Conservation (phyloP, 2,888 invertebrate genomes). For the Lucinisca nassula region DNA sequence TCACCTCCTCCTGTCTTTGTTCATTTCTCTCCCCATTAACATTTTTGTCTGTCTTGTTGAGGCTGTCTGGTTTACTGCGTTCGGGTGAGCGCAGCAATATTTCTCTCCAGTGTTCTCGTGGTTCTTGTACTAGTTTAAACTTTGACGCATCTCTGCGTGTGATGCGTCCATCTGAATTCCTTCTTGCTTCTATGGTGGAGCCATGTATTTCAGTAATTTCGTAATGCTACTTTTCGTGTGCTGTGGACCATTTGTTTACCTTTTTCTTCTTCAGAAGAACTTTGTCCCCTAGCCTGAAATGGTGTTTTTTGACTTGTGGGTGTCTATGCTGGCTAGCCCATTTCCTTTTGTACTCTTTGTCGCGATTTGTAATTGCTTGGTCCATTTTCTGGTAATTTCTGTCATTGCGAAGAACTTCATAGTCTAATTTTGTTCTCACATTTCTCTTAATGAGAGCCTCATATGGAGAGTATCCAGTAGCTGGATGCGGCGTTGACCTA, state of each 20-base stretch:
- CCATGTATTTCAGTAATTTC: slow-evolving; percentile 25
- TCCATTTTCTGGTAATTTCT: slow-evolving; percentile 2
- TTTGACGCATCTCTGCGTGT: slow-evolving; percentile 1
- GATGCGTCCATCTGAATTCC: slow-evolving; percentile 28
- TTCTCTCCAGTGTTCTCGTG: not conserved
- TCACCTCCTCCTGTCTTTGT: not conserved
- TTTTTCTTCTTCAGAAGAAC: slow-evolving; percentile 32
- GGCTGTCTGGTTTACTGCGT: not conserved
- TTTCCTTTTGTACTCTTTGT: slow-evolving; percentile 9
- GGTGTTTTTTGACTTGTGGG: not conserved
- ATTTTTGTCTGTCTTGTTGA: not conserved
- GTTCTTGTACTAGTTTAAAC: not conserved
- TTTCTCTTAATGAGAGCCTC: slow-evolving; percentile 24
- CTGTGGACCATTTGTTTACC: slow-evolving; percentile 29
- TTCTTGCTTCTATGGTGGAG: slow-evolving; percentile 36
- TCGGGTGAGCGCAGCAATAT: not conserved
- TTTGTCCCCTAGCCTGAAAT: slow-evolving; percentile 38
- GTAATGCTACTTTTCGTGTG: slow-evolving; percentile 48
- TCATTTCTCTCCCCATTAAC: not conserved
- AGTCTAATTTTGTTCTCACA: slow-evolving; percentile 43
- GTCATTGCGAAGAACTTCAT: not conserved
- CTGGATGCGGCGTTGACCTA: too few species aligned
- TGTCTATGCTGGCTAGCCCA: not conserved
- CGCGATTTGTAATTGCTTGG: not conserved
- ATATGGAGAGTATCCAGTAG: slow-evolving; percentile 44